A percentile compares a stretch with the other conserved stretches of the same genome.
These are phyloP conservation scores for Phalacrocorax pelagicus DNA, from an alignment of 2,113 vertebrate species.

Conservation along the genomic window DNA sequence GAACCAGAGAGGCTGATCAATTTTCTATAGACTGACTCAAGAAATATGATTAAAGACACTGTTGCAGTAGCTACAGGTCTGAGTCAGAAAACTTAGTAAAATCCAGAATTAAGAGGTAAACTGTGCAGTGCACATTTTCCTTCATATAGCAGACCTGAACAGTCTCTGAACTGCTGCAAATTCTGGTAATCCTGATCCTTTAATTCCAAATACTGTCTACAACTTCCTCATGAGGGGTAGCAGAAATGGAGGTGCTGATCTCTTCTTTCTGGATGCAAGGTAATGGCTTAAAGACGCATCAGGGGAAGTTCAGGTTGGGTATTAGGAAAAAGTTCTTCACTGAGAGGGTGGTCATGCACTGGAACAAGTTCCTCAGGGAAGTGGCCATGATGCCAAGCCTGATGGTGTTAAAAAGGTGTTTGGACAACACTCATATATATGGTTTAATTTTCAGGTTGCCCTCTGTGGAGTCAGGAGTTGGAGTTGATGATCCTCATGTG, in stretches of 20 bases:
- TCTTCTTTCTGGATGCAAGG: background rate
- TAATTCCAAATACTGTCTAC: background rate
- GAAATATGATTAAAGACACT: background rate
- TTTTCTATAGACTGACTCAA: background rate
- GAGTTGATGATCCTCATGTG: background rate
- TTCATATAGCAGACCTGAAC: background rate
- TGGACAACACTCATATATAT: background rate
- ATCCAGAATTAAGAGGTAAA: background rate
- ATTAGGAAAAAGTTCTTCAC: background rate
- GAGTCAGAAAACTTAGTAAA: background rate
- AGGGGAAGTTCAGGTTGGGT: background rate
- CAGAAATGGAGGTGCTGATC: background rate
- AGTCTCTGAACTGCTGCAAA: background rate
- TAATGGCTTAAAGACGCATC: background rate
- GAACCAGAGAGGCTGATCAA: background rate
- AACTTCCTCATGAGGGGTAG: accelerated
- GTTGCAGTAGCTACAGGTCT: background rate
- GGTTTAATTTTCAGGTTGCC: background rate
- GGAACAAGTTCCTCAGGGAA: background rate
- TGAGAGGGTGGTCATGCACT: background rate
- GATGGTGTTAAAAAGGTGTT: background rate
- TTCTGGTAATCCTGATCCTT: background rate
- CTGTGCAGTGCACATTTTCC: background rate
- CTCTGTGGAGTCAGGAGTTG: background rate
- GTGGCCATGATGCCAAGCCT: too few relatives aligned